Base-by-base conservation (phyloP, 1,140 invertebrate species). In the Pseudoatta argentina region DNA sequence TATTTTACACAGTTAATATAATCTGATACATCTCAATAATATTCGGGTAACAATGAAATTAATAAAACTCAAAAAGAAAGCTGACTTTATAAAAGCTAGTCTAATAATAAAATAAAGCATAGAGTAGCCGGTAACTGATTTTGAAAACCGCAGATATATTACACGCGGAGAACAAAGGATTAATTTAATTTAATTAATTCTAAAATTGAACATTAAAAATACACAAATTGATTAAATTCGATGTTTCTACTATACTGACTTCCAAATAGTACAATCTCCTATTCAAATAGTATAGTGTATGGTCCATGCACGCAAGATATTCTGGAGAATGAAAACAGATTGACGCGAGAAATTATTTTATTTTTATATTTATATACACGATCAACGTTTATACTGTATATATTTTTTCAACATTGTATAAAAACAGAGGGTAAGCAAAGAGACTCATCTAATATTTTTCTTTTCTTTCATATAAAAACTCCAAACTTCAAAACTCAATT, bases 151-250 rank as follows among this genome's bases (percentile, higher is more conserved):
- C 34, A 12, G 3, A 0, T 34, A 55, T 18, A 55, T 18, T 16
- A 16, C 12, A 30, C 24, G n/a, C 5, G 24, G 6, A 8, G 18
- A 48, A 82, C 39, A 82, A 59, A 72, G 78, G 66, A 71, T 44
- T 44, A 44, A 44, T 10, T 44, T 44, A 44, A 82, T 82, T 82
- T 51, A 16, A 82, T n/a, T 82, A 73, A 59, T 51, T 55, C 34
- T 59, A 18, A 82, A 72, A 72, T 73, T 61, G 71, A 72, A 82
- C 18, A 24, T 6, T 53, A 44, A 18, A 73, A 61, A 16, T 59
- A 82, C 18, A 34, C 18, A 18, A n/a, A 73, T 73, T 24, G 61
- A 82, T 30, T 72, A 72, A 48, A 61, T 72, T 30, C 34, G 18
- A 12, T 72, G 30, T 6, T 34, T 0, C 10, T 44, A 44, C 39